These are phyloP conservation scores for Diabrotica balteata DNA, from an alignment of 2,888 invertebrate genomes.

Conservation along the genomic window DNA sequence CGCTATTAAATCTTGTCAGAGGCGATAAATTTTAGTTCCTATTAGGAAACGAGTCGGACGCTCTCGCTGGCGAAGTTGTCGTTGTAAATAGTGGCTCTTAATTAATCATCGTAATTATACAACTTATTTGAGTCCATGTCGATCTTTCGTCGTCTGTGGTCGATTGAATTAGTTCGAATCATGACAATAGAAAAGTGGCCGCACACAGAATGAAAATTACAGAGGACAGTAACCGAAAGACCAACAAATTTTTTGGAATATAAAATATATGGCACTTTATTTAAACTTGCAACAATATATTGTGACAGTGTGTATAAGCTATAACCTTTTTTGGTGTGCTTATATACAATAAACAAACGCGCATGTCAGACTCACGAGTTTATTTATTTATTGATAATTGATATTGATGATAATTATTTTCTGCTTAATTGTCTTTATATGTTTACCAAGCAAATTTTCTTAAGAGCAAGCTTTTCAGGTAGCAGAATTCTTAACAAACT, in stretches of 20 bases:
- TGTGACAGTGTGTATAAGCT: not conserved
- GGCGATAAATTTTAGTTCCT: slow-evolving; percentile 34
- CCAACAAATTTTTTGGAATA: slow-evolving; percentile 15
- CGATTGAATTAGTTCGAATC: not conserved
- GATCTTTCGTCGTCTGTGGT: slow-evolving; percentile 23
- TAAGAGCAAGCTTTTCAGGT: no score
- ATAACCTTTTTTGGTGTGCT: not conserved
- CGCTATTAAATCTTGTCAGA: slow-evolving; percentile 32
- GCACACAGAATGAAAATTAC: no score
- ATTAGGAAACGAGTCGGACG: slow-evolving; percentile 36
- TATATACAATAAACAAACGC: not conserved
- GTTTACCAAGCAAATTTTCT: no score
- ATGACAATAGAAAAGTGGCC: no score
- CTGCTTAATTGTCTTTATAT: no score
- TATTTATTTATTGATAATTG: no score
- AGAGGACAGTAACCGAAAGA: no score
- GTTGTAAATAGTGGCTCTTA: slow-evolving; percentile 35
- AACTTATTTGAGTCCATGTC: slow-evolving; percentile 34
- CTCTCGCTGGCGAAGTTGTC: slow-evolving; percentile 24
- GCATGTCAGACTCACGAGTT: no score
- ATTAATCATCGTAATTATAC: slow-evolving; percentile 41
- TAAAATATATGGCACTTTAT: slow-evolving; percentile 6
- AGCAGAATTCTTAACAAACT: no score
- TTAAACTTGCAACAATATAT: no score
- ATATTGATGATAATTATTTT: no score